Evolutionary conservation across 2,797 vertebrate genomes (phyloP).

Genomic region (Anomalospiza imberbis): DNA sequence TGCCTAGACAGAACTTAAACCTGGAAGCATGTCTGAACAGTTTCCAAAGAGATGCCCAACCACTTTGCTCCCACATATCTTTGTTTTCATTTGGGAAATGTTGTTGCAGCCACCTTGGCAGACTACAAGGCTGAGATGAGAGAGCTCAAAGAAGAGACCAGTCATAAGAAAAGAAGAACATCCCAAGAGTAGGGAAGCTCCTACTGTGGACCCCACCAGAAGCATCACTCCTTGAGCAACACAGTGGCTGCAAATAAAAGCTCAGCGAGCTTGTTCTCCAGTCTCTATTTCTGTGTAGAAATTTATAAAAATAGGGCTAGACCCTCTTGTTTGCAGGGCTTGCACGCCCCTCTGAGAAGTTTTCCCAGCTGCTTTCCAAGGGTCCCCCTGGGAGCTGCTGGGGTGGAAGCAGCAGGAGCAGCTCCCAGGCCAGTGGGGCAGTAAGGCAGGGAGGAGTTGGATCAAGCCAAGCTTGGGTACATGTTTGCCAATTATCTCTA

Average conservation of each 20-base stretch:
- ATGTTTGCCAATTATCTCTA: background rate
- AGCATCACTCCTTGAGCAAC: background rate
- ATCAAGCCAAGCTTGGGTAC: rapidly evolving
- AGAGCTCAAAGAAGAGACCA: background rate
- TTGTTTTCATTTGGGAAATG: background rate
- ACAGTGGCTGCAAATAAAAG: background rate
- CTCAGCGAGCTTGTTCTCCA: rapidly evolving
- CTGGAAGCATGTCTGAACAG: background rate
- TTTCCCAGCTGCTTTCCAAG: background rate
- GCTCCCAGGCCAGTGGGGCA: background rate
- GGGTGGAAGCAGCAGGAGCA: rapidly evolving
- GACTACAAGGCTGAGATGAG: background rate
- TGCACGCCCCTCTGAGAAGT: background rate
- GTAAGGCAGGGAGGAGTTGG: background rate
- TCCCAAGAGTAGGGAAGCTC: background rate
- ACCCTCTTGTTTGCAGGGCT: background rate
- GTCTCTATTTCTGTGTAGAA: background rate
- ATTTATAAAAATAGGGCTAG: background rate
- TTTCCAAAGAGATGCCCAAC: background rate
- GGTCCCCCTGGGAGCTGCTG: background rate
- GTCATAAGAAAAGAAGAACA: background rate
- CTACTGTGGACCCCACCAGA: background rate
- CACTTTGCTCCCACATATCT: background rate
- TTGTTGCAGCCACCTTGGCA: background rate
- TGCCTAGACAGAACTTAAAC: background rate